Conservation (phyloP, 2,888 invertebrate genomes). For the Eupithecia inturbata region DNA sequence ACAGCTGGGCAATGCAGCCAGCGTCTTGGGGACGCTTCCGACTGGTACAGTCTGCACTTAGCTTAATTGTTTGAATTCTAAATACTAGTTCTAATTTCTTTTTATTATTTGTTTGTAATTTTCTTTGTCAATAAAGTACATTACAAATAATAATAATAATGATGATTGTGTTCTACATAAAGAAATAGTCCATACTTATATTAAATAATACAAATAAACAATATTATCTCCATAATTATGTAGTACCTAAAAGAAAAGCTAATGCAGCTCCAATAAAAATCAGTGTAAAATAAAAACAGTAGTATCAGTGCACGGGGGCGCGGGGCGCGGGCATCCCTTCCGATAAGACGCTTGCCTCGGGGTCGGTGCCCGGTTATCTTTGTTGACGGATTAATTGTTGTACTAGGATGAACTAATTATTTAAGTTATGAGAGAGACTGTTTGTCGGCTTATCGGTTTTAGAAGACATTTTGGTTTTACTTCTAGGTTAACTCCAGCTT, state of each 20-base stretch:
- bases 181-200: not conserved
- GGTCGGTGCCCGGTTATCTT: constrained; percentile 32
- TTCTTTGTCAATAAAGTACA: too few relatives aligned
- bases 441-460: not conserved
- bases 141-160: too few relatives aligned
- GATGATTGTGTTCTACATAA: not conserved
- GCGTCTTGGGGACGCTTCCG: too few relatives aligned
- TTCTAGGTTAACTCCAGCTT: not conserved
- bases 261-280: not conserved
- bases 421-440: constrained; percentile 4
- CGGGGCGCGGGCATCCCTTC: constrained; percentile 30
- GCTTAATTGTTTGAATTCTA: too few relatives aligned
- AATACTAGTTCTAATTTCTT: too few relatives aligned
- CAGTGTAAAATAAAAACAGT: constrained; percentile 29
- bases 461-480: constrained; percentile 1
- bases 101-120: too few relatives aligned
- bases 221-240: too few relatives aligned
- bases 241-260: not conserved
- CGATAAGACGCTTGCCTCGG: constrained; percentile 30
- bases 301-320: constrained; percentile 28
- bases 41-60: too few relatives aligned
- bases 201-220: too few relatives aligned
- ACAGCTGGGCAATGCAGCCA: too few relatives aligned
- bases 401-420: constrained; percentile 6
- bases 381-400: constrained; percentile 34